Conservation (phyloP, 2,797 vertebrate species). For the Astyanax mexicanus region DNA sequence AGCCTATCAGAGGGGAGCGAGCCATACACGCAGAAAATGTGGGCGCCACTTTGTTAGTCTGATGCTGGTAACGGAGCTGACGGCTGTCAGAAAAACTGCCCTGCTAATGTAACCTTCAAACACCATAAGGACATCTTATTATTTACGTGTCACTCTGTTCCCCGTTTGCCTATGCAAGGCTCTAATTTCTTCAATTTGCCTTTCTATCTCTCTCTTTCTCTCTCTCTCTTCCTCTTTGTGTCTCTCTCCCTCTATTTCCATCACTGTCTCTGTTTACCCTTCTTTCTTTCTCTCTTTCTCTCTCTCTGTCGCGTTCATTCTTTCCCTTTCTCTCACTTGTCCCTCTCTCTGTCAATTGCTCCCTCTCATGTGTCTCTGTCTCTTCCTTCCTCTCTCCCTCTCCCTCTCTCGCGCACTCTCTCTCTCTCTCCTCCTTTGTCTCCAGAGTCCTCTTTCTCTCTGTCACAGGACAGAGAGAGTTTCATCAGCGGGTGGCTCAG, state of each 20-base stretch:
- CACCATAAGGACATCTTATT: constrained; percentile 62
- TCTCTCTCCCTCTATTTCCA: background rate
- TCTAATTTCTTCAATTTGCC: constrained; percentile 28
- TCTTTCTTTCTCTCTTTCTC: background rate
- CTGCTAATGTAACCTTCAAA: constrained; percentile 66
- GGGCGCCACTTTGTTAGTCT: constrained; percentile 68
- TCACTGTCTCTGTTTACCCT: background rate
- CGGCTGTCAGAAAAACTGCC: constrained; percentile 64
- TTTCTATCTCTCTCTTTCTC: background rate
- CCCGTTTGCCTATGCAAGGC: constrained; percentile 23
- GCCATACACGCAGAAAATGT: constrained; percentile 70
- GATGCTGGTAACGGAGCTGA: constrained; percentile 65
- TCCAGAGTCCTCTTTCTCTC: constrained; percentile 51
- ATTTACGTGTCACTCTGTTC: constrained; percentile 59
- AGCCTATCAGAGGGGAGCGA: constrained; percentile 71
- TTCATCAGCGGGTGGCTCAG: constrained; percentile 50
- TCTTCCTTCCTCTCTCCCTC: background rate
- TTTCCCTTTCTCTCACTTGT: background rate
- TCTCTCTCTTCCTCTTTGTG: background rate
- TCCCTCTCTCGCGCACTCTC: background rate
- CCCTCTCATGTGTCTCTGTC: background rate
- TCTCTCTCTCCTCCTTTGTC: constrained; percentile 13
- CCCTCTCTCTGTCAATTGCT: constrained; percentile 6
- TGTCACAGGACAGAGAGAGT: constrained; percentile 54
- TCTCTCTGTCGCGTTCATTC: background rate